Evolutionary conservation across 1,140 invertebrate species (phyloP).

Genomic region (Eciton burchellii): DNA sequence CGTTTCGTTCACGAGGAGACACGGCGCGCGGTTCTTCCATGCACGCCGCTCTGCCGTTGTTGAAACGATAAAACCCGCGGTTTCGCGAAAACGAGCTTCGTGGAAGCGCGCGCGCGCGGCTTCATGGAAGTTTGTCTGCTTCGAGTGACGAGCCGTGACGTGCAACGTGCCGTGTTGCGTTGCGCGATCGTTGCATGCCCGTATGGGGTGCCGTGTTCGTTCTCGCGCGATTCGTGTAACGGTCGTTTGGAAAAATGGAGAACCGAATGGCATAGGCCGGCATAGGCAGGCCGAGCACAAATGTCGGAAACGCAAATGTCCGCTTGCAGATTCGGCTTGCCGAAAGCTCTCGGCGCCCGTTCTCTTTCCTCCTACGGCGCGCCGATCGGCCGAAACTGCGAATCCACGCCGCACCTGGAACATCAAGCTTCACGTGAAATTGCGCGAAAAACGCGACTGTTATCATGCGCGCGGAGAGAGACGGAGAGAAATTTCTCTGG

Average conservation of each 20-base stretch:
- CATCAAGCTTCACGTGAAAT: too few relatives aligned
- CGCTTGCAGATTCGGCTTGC: too few relatives aligned
- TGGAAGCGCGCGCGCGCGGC: conserved; percentile 11
- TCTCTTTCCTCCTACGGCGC: not conserved
- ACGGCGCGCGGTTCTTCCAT: conserved; percentile 29
- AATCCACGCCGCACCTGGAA: too few relatives aligned
- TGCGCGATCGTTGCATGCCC: conserved; percentile 27
- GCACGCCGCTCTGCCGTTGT: conserved; percentile 6
- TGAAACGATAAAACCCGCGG: conserved; percentile 31
- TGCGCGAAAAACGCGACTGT: too few relatives aligned
- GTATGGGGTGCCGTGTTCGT: conserved; percentile 10
- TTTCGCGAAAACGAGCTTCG: conserved; percentile 41
- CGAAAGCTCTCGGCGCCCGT: not conserved
- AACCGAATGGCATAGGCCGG: too few relatives aligned
- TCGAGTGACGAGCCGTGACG: conserved; percentile 39
- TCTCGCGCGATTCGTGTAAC: not conserved
- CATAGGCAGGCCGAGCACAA: too few relatives aligned
- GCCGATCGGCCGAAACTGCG: too few relatives aligned
- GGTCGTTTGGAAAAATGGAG: not conserved
- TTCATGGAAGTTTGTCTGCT: conserved; percentile 53
- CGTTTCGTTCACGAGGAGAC: conserved; percentile 22
- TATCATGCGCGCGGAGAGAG: too few relatives aligned
- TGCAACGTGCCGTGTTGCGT: conserved; percentile 39
- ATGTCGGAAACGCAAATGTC: not conserved
- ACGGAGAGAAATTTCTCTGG: too few relatives aligned